A percentile compares a stretch with the other conserved stretches of the same genome.
Conservation (phyloP, 2,113 vertebrate genomes). For the Hyaena hyaena region DNA sequence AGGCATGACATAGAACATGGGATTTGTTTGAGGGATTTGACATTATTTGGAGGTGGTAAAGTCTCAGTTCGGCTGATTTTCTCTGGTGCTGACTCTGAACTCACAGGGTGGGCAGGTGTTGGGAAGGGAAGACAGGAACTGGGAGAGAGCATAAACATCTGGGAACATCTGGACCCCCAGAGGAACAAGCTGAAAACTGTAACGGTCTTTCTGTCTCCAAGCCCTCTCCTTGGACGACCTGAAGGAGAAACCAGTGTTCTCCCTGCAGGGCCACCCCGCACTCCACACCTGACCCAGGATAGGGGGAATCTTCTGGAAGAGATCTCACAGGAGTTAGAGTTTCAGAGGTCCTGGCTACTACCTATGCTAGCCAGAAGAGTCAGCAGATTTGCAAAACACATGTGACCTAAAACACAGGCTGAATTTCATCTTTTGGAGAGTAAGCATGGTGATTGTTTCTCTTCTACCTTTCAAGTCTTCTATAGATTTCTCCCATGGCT, state of each 20-base stretch:
- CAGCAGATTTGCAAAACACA: not conserved
- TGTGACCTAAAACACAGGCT: not conserved
- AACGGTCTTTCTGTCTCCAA: not conserved
- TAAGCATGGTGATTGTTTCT: not conserved
- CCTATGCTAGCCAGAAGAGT: not conserved
- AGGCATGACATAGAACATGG: not conserved
- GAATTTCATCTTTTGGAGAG: not conserved
- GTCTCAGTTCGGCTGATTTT: not conserved
- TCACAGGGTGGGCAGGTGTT: not conserved
- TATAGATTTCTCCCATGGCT: not conserved
- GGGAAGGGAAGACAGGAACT: not conserved
- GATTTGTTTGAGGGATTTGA: not conserved
- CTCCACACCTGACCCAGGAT: not conserved
- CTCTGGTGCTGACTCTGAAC: not conserved
- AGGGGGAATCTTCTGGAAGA: not conserved
- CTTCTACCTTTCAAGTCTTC: not conserved
- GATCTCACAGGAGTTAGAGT: not conserved
- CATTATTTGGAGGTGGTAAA: not conserved
- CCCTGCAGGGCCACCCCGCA: not conserved
- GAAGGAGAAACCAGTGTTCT: not conserved
- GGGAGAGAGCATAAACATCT: not conserved
- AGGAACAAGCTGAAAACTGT: not conserved
- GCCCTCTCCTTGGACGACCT: not conserved
- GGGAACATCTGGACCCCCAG: not conserved
- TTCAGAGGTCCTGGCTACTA: too few species aligned